phyloP scores from a whole-genome alignment of 2,888 invertebrate species.

The Tridacna gigas region DNA sequence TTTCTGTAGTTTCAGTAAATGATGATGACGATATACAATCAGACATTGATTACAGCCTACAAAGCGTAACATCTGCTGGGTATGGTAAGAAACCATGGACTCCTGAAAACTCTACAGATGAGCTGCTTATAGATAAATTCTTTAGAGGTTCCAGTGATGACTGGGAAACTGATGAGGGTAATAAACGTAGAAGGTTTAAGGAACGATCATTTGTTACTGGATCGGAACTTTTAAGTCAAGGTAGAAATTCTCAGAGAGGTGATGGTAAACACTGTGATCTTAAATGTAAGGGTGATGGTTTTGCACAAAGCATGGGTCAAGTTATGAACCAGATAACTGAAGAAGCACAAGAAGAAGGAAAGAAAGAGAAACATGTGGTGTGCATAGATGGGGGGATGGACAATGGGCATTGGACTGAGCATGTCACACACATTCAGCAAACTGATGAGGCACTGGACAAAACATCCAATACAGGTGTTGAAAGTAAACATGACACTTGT shows the following conservation, averaged over 20 bases:
- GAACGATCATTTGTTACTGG: slow-evolving; percentile 51
- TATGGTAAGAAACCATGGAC: slow-evolving; percentile 36
- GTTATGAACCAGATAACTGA: slow-evolving; percentile 47
- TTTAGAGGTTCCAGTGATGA: slow-evolving; percentile 52
- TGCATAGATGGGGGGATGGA: slow-evolving; percentile 1
- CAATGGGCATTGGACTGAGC: slow-evolving; percentile 13
- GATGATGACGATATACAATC: slow-evolving; percentile 40
- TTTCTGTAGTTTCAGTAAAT: slow-evolving; percentile 55
- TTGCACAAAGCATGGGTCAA: slow-evolving; percentile 28
- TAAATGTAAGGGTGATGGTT: slow-evolving; percentile 18
- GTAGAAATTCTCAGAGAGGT: slow-evolving; percentile 63
- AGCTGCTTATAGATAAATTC: slow-evolving; percentile 37
- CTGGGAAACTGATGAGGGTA: slow-evolving; percentile 46
- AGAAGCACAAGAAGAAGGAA: slow-evolving; percentile 33
- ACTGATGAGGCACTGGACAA: neutral
- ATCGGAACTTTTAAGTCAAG: slow-evolving; percentile 58
- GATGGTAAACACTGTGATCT: slow-evolving; percentile 44
- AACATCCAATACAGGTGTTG: neutral
- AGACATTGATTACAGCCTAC: slow-evolving; percentile 1
- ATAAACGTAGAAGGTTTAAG: slow-evolving; percentile 59
- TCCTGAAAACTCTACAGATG: slow-evolving; percentile 47
- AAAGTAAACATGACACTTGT: neutral
- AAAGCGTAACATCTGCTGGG: slow-evolving; percentile 8
- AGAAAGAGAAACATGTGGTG: slow-evolving; percentile 1
- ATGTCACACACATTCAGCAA: slow-evolving; percentile 12